These are phyloP conservation scores for Ailuropoda melanoleuca DNA, from an alignment of 2,113 vertebrate genomes.

Conservation along the genomic window DNA sequence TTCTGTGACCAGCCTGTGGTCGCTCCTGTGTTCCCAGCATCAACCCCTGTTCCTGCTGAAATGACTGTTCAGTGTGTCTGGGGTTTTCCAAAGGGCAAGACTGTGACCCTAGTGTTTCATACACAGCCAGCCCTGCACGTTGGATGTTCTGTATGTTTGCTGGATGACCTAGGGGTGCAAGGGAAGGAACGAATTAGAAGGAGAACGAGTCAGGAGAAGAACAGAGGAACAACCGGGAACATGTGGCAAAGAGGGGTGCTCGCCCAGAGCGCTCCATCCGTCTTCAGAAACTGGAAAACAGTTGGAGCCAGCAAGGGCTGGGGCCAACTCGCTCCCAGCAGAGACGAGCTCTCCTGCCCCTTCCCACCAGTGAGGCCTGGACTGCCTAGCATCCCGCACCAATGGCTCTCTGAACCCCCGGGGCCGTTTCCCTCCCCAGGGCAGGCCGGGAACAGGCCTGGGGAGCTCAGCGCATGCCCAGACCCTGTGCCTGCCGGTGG, in stretches of 20 bases:
- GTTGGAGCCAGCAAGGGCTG: neutral
- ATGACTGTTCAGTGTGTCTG: rapidly evolving
- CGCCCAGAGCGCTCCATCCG: neutral
- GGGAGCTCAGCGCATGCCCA: conserved; percentile 49
- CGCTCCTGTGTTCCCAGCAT: too few relatives aligned
- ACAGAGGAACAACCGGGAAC: neutral
- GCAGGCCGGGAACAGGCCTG: conserved; percentile 34
- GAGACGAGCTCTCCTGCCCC: neutral
- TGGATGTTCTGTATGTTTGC: rapidly evolving
- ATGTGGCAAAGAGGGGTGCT: too few relatives aligned
- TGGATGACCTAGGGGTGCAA: neutral
- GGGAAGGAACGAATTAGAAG: neutral
- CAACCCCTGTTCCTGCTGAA: neutral
- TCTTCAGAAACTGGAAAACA: neutral
- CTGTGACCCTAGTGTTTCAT: too few relatives aligned
- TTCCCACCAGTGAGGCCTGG: neutral
- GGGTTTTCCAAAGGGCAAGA: neutral
- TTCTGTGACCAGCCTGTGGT: neutral
- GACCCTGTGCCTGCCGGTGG: conserved; percentile 67
- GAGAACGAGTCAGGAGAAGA: neutral
- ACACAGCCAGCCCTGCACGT: neutral
- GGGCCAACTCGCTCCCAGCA: neutral
- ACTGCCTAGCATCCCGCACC: neutral
- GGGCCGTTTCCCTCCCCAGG: neutral
- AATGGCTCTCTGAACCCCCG: neutral